Conservation (phyloP, 2,113 vertebrate species). For the Hystrix brachyura region DNA sequence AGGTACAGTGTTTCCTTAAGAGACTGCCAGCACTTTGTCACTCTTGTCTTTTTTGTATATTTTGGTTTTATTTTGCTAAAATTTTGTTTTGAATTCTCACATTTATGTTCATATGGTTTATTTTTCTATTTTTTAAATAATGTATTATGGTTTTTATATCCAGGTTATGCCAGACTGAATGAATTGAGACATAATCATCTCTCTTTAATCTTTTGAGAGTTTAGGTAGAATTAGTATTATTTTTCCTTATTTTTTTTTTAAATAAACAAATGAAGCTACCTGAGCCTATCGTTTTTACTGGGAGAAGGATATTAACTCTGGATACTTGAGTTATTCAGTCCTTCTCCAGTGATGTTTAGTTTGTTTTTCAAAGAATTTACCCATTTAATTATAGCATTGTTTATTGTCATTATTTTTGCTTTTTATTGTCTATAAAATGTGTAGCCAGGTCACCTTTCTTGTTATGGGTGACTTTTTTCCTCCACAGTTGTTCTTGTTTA, state of each 20-base stretch:
- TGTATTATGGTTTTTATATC: background rate
- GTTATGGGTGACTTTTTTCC: background rate
- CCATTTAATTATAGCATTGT: background rate
- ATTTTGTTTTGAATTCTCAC: background rate
- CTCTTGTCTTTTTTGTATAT: background rate
- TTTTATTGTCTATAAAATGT: background rate
- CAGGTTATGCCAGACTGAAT: background rate
- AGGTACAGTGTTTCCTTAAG: background rate
- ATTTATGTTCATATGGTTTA: background rate
- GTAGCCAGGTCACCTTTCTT: background rate
- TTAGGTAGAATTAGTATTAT: background rate
- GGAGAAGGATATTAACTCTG: background rate
- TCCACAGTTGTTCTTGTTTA: background rate
- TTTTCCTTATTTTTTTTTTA: background rate
- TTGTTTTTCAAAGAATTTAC: slow-evolving; percentile 19
- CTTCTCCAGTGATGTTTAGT: background rate
- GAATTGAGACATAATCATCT: background rate
- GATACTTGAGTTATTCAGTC: background rate
- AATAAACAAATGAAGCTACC: background rate
- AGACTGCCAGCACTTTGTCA: background rate
- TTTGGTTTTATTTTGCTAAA: background rate
- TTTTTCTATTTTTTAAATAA: background rate
- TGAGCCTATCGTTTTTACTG: background rate
- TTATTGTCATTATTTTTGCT: background rate
- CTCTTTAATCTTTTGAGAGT: background rate